Evolutionary conservation across 1,140 invertebrate species (phyloP), one percentile per base, ranked within the genome.

Genomic region (Capitella teleta): DNA sequence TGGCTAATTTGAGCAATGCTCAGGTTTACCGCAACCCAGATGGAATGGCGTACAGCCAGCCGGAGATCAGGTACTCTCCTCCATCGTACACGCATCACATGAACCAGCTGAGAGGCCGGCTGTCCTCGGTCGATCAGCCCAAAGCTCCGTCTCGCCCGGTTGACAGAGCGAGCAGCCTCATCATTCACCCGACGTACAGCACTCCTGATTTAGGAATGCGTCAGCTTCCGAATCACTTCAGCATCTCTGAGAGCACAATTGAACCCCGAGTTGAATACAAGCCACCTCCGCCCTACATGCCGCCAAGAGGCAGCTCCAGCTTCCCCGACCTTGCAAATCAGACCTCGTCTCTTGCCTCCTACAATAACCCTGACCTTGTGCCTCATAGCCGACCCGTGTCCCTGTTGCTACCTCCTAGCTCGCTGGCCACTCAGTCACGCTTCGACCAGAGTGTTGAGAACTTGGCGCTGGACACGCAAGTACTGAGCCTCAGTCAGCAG

Each of bases 271-370:
- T 65, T 57, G 72, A 84, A 38, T 84, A 80, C 61, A 87, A 87
- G 68, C 84, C 74, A 1, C 86, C 86, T 0, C 76, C 76, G 5
- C 85, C 86, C 0, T 88, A 88, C 68, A 83, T 84, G 0, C 79
- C 80, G 0, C 79, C 77, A 59, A 74, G 82, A 2, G 73, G 82
- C 19, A 83, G 81, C 52, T 85, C 81, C 36, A 86, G 84, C 5
- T 87, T 84, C 0, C 86, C 86, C 1, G 85, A 88, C 70, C 67
- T 88, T 45, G 85, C 85, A 24, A 60, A 54, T 18, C 69, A 67
- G 44, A 60, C 58, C 18, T 26, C 25, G 16, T 26, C 34, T 44
- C 37, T 43, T 32, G 51, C 47, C 28, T 42, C 26, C 24, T 38
- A 16, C 21, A 44, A 25, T 26, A 44, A 26, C 28, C 42, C 42